Base-by-base conservation (phyloP, 2,888 invertebrate genomes). In the Ditula angustiorana region DNA sequence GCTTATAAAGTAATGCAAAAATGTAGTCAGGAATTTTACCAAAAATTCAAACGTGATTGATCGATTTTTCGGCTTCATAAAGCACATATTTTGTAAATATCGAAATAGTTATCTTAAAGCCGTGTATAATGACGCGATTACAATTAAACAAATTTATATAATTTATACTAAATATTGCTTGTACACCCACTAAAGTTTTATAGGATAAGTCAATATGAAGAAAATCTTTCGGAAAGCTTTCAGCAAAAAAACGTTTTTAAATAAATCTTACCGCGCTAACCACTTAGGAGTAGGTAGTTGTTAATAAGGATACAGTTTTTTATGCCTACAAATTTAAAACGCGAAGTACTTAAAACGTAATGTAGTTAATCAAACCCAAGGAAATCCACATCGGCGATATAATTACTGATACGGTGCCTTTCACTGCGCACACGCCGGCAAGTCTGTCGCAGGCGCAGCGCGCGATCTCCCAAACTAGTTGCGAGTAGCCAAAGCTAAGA, bases 391-490 rank as follows among this genome's bases (percentile, higher is more conserved):
- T 73, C 61, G 62, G 68, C 76, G 80, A 78, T 81, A 75, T 78
- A 76, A 80, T 81, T 80, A 76, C 66, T 74, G 80, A 81, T 80
- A 75, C 59, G 64, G 55, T 63, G 69, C 81, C 80, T 81, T 81
- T 80, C 81, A 80, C 80, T 78, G 53, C 55, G 64, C 41, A 47
- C 26, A 44, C 56, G 68, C 59, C 41, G 30, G 23, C 13, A n/a
- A 26, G 35, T n/a, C 46, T 11, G 46, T 44, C 21, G 2, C n/a
- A n/a, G n/a, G n/a, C n/a, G n/a, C n/a, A n/a, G 19, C 7, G 21
- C 23, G 46, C 41, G 33, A 26, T 49, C 47, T 49, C 47, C 47
- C 47, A 16, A 52, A 52, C 28, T 33, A 30, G 28, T 30, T 46
- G n/a, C 49, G 26, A 1, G n/a, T 47, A 50, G 28, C 28, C 10